A percentile compares a stretch with the other conserved stretches of the same genome.
Evolutionary conservation across 92 coral and sea anemone species (phyloP).

Genomic region (Isaurus tuberculatus): DNA sequence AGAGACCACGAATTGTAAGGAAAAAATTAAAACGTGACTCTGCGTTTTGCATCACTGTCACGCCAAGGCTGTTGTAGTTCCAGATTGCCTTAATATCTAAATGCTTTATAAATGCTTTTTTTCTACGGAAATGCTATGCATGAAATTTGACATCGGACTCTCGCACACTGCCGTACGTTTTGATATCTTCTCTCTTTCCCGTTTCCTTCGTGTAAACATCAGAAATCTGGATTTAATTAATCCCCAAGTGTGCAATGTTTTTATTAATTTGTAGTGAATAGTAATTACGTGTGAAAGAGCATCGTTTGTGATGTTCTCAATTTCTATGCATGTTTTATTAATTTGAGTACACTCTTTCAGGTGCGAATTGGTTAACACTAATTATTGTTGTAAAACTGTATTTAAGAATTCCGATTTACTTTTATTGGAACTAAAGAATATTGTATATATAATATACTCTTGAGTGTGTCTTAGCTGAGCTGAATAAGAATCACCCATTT

Average conservation of each 20-base stretch:
- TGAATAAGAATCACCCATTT: too few species aligned
- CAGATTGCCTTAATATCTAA: neutral
- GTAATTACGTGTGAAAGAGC: neutral
- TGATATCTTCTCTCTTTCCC: slow-evolving; percentile 7
- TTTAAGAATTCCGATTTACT: neutral
- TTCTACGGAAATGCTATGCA: neutral
- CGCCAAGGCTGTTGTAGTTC: neutral
- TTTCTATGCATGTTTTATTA: neutral
- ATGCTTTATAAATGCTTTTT: too few species aligned
- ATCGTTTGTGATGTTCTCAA: neutral
- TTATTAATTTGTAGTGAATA: neutral
- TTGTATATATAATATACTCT: neutral
- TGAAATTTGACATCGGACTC: slow-evolving; percentile 7
- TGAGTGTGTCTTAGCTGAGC: neutral
- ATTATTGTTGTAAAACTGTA: neutral
- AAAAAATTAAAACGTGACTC: too few species aligned
- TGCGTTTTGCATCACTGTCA: too few species aligned
- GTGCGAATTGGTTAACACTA: neutral
- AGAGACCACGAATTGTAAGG: too few species aligned
- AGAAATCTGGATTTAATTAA: slow-evolving; percentile 28
- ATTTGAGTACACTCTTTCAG: neutral
- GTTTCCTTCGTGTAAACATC: slow-evolving; percentile 42
- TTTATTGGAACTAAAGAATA: neutral
- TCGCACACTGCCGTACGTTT: neutral
- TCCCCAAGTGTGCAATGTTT: slow-evolving; percentile 25